Conservation (phyloP, 2,113 vertebrate species). For the Clupea harengus region DNA sequence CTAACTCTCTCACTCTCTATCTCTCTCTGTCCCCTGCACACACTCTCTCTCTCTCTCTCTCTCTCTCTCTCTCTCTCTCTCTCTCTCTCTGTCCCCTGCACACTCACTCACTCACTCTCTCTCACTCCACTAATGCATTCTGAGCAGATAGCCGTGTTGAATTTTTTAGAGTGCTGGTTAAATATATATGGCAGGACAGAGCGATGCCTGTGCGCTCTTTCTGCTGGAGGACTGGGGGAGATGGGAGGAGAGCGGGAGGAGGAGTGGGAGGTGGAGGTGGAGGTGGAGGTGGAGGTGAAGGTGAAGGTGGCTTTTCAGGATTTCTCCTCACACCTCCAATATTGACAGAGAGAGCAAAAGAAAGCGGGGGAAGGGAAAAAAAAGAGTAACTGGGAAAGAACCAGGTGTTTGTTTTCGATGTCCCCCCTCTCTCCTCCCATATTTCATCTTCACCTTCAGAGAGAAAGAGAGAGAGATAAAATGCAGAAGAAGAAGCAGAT, state of each 20-base stretch:
- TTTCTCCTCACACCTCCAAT: neutral
- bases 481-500: neutral
- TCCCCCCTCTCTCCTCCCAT: neutral
- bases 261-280: neutral
- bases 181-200: conserved; percentile 39
- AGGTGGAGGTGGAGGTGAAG: neutral
- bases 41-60: neutral
- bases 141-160: conserved; percentile 33
- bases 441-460: neutral
- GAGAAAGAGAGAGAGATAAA: neutral
- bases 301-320: neutral
- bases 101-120: neutral
- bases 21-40: neutral
- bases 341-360: neutral
- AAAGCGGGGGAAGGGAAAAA: neutral
- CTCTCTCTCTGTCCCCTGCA: conserved; percentile 7
- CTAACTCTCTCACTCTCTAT: neutral
- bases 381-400: neutral
- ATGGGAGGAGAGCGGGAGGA: neutral
- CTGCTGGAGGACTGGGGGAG: neutral
- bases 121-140: conserved; percentile 32
- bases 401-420: neutral
- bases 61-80: neutral
- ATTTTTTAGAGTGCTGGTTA: conserved; percentile 43
- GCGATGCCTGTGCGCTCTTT: neutral